Percentiles rank a stretch among this genome's conserved stretches.
phyloP scores from a whole-genome alignment of 2,888 invertebrate species.

The Alsophila aescularia region DNA sequence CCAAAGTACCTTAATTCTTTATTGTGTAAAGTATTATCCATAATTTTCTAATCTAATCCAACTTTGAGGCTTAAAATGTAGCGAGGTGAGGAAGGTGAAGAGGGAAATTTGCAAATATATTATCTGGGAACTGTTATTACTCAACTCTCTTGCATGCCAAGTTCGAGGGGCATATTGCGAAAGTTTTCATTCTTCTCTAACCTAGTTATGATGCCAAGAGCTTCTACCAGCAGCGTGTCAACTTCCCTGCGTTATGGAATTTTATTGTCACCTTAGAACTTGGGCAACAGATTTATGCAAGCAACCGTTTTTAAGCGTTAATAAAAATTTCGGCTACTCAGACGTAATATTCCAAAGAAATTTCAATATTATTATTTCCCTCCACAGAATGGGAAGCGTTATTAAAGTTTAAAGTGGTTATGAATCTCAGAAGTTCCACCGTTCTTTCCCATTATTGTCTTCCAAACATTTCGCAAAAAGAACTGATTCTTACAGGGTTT shows the following conservation, averaged over 20 bases:
- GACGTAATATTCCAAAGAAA: slow-evolving; percentile 11
- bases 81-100: slow-evolving; percentile 45
- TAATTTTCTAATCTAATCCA: slow-evolving; percentile 49
- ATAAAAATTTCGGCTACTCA: slow-evolving; percentile 13
- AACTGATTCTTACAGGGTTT: not conserved
- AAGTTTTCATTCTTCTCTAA: slow-evolving; percentile 80
- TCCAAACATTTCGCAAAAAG: slow-evolving; percentile 12
- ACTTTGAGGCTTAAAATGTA: slow-evolving; percentile 49
- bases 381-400: slow-evolving; percentile 21
- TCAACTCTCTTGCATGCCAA: slow-evolving; percentile 61
- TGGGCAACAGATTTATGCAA: slow-evolving; percentile 48
- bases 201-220: slow-evolving; percentile 69
- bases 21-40: slow-evolving; percentile 40
- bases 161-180: slow-evolving; percentile 69
- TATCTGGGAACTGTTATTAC: slow-evolving; percentile 62
- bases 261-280: slow-evolving; percentile 65
- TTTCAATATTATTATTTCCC: slow-evolving; percentile 26
- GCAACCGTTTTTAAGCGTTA: slow-evolving; percentile 8
- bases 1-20: slow-evolving; percentile 29
- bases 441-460: slow-evolving; percentile 20
- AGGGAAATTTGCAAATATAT: slow-evolving; percentile 63
- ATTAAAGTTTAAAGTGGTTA: slow-evolving; percentile 35
- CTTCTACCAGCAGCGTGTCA: slow-evolving; percentile 57
- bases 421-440: slow-evolving; percentile 32
- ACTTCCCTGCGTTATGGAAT: slow-evolving; percentile 55